Base-by-base conservation (phyloP, 2,113 vertebrate genomes). In the Glaucidium brasilianum region DNA sequence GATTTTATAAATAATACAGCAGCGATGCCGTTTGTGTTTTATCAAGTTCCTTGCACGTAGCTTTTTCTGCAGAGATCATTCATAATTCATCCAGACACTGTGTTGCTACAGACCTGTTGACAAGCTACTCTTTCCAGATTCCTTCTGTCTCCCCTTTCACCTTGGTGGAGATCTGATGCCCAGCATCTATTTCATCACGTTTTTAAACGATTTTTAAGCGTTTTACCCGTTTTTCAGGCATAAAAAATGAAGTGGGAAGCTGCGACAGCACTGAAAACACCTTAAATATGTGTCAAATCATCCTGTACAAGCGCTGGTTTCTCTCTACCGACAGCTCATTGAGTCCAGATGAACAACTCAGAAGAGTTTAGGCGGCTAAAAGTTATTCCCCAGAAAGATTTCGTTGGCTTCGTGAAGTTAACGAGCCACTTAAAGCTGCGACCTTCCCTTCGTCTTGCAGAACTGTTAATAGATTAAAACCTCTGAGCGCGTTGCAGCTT, bases 321-420 rank as follows among this genome's bases (percentile, higher is more conserved):
- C 2, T 34, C 12, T 56, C 30, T 22, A 1, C 15, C 0, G 3
- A 15, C 15, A 32, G 4, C 32, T 0, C 13, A 62, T 27, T 1
- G 2, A 37, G 25, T 27, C 30, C 0, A 4, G 29, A 21, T 32
- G 6, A n/a, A 18, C 14, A 29, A 8, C 27, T 32, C 2, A 2
- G 63, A 43, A 43, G 59, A 47, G 16, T 50, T 91, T 21, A 5
- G 11, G 43, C 56, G 10, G 34, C 16, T 17, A 1, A 5, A 37
- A 72, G 50, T n/a, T 30, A 22, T 30, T 52, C 29, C 20, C 0
- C 4, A 35, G 30, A 15, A 49, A 12, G 39, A 22, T 37, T 60
- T 55, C 0, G 0, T 47, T 84, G 55, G 74, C 20, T 64, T 71
- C 0, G 0, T 37, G 53, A 34, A 4, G 7, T 50, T 30, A 23